Percentiles rank a stretch among this genome's conserved stretches.
Evolutionary conservation across 2,113 vertebrate genomes (phyloP).

Genomic region (Manacus vitellinus): DNA sequence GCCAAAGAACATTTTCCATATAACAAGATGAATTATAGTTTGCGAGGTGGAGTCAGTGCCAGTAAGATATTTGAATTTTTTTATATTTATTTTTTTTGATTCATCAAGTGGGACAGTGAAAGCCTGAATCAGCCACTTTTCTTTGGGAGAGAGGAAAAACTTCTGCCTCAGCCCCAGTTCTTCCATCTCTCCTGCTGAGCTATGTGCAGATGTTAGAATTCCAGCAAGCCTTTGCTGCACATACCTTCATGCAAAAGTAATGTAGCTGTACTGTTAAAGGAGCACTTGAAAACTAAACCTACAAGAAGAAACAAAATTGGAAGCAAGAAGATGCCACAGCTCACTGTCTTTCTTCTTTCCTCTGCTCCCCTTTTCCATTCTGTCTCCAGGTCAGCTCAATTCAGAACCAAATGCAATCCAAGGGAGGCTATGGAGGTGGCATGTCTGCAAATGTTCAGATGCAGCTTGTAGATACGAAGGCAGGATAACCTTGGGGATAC

Average conservation of each 20-base stretch:
- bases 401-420: conserved; percentile 92
- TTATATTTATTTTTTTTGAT: not conserved
- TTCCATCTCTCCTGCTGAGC: not conserved
- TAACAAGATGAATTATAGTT: not conserved
- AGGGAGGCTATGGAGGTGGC: conserved; percentile 84
- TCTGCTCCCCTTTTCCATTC: not conserved
- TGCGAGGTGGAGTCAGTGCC: not conserved
- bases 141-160: not conserved
- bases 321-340: not conserved
- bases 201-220: not conserved
- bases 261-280: not conserved
- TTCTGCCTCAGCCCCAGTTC: not conserved
- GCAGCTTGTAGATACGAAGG: conserved; percentile 89
- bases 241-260: not conserved
- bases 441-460: conserved; percentile 81
- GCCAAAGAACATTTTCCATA: not conserved
- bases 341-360: not conserved
- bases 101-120: not conserved
- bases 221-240: not conserved
- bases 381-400: conserved; percentile 84
- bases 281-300: not conserved
- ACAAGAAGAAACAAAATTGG: not conserved
- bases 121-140: not conserved
- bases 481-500: conserved; percentile 77
- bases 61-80: not conserved